Evolutionary conservation across 1,140 invertebrate genomes (phyloP).

Genomic region (Lucilia sericata): DNA sequence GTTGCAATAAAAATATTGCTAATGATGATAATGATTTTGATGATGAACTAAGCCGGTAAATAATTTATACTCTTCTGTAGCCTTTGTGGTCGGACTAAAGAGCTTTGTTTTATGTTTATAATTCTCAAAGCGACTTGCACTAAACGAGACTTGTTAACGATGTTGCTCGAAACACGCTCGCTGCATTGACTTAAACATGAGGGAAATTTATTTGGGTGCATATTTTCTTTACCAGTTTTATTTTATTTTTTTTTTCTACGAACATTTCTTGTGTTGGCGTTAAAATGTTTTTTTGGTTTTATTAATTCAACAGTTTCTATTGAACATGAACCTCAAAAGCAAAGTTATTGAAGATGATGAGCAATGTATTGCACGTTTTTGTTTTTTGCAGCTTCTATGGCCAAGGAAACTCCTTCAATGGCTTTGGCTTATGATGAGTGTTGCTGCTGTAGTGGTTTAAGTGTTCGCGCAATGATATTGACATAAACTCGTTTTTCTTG

Average conservation of each 20-base stretch:
- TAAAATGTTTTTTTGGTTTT: background rate
- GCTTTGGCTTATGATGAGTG: background rate
- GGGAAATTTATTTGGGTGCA: slow-evolving; percentile 10
- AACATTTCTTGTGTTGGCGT: slow-evolving; percentile 4
- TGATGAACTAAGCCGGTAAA: background rate
- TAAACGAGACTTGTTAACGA: background rate
- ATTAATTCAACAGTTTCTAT: background rate
- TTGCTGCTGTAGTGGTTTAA: background rate
- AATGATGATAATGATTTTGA: background rate
- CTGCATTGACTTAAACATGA: slow-evolving; percentile 11
- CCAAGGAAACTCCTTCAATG: background rate
- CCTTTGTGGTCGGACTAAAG: background rate
- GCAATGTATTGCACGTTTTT: slow-evolving; percentile 9
- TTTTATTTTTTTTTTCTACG: background rate
- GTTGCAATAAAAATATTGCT: background rate
- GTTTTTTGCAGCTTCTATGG: background rate
- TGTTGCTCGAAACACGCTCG: background rate
- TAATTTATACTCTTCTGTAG: background rate
- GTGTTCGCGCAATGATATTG: slow-evolving; percentile 10
- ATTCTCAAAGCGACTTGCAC: background rate
- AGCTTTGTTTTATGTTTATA: background rate
- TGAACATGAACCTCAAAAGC: background rate
- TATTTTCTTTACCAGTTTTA: slow-evolving; percentile 3
- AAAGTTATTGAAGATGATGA: background rate
- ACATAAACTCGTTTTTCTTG: background rate